Evolutionary conservation across 1,140 invertebrate species (phyloP).

Genomic region (Drosophila parabipectinata): DNA sequence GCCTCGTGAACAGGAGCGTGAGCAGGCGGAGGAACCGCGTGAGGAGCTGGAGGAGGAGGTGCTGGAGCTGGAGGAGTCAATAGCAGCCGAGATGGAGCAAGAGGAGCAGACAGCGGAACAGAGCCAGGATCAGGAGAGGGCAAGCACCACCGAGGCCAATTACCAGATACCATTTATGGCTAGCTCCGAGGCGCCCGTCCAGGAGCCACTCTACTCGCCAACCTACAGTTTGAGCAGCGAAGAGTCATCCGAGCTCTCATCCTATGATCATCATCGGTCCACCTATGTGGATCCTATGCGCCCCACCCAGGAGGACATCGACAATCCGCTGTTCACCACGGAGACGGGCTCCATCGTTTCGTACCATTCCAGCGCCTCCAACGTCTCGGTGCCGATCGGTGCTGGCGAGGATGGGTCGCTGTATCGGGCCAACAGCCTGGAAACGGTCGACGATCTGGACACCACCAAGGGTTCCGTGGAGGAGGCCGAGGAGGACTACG

Average conservation of each 20-base stretch:
- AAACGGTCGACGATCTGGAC: constrained; percentile 62
- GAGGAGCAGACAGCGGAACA: background rate
- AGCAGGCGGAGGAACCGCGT: background rate
- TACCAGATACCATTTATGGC: constrained; percentile 9
- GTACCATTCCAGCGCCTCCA: constrained; percentile 68
- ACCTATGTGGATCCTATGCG: background rate
- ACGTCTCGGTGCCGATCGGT: constrained; percentile 45
- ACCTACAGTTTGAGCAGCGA: constrained; percentile 53
- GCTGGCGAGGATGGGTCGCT: constrained; percentile 31
- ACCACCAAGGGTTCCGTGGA: constrained; percentile 68
- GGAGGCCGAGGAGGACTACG: constrained; percentile 60
- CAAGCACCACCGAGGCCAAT: background rate
- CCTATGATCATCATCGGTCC: background rate
- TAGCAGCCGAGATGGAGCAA: background rate
- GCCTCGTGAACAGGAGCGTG: background rate
- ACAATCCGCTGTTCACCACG: constrained; percentile 50
- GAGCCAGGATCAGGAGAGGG: constrained; percentile 1
- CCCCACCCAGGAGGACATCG: constrained; percentile 15
- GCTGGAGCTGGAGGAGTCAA: constrained; percentile 4
- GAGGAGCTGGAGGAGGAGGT: background rate
- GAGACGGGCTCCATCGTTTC: constrained; percentile 66
- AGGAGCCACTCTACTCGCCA: constrained; percentile 29
- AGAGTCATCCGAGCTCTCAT: constrained; percentile 28
- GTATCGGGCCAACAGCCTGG: constrained; percentile 65
- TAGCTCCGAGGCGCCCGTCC: background rate